Percentiles rank a stretch among this genome's conserved stretches.
Evolutionary conservation across 2,113 vertebrate genomes (phyloP).

Genomic region (Lycocorax pyrrhopterus): DNA sequence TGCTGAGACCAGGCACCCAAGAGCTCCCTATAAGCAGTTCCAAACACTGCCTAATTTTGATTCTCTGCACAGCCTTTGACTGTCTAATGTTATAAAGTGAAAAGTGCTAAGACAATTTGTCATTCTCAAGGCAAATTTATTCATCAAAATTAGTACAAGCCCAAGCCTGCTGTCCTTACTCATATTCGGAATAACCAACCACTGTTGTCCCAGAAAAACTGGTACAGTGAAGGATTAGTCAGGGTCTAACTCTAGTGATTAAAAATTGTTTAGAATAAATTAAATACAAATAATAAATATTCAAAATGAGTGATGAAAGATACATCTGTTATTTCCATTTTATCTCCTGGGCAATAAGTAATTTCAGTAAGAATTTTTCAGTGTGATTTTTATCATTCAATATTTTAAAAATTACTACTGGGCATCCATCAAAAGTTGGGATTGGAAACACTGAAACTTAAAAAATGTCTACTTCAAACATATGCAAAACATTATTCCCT

Average conservation of each 20-base stretch:
- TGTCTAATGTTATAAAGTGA: not conserved
- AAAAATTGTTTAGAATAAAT: not conserved
- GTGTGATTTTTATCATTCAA: not conserved
- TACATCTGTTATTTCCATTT: not conserved
- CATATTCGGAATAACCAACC: slow-evolving; percentile 7
- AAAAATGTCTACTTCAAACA: not conserved
- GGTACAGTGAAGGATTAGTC: not conserved
- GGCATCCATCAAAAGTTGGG: not conserved
- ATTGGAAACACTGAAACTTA: not conserved
- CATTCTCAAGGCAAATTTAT: slow-evolving; percentile 1
- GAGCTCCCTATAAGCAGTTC: not conserved
- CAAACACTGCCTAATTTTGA: not conserved
- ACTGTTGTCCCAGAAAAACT: not conserved
- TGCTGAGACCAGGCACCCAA: not conserved
- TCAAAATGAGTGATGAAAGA: slow-evolving; percentile 8
- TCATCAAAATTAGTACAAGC: slow-evolving; percentile 32
- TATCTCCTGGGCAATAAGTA: slow-evolving; percentile 6
- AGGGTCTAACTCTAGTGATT: not conserved
- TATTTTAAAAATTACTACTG: not conserved
- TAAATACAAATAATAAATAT: slow-evolving; percentile 21
- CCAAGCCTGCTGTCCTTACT: not conserved
- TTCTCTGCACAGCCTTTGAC: not conserved
- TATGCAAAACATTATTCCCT: not conserved
- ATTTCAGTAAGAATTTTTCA: slow-evolving; percentile 15
- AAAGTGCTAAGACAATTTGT: slow-evolving; percentile 15